Base-by-base conservation (phyloP, 2,888 invertebrate species). In the Odiellus spinosus region DNA sequence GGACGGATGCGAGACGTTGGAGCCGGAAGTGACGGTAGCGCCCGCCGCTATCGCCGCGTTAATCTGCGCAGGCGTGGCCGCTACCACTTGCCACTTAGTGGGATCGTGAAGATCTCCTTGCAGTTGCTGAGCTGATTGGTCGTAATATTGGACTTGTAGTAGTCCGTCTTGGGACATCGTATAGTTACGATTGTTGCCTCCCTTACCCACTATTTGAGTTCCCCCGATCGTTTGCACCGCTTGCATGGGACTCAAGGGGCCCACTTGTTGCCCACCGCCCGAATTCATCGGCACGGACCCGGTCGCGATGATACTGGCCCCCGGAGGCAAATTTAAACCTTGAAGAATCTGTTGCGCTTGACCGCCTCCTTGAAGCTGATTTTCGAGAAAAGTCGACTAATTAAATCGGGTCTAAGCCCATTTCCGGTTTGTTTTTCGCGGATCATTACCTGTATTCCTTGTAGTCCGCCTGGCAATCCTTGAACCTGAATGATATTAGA, bases 51-150 rank as follows among this genome's bases (percentile, higher is more conserved):
- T 26, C 5, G 26, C 26, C 26, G 26, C 26, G 26, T 26, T 26
- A 26, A 26, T 26, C 26, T 26, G 26, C 4, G 26, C 73, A 49
- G 81, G 54, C 10, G 53, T 42, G 8, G 57, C 49, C 3, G 53
- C 51, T 19, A 56, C 53, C 8, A 68, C 78, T 61, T 84, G 83
- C 86, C 86, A 86, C 64, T 85, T 85, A 54, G 76, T 77, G 0
- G 83, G 81, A 64, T 86, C 85, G 56, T 74, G 77, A 0, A 83
- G 80, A 59, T 86, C 85, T 60, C 83, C 80, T 59, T 84, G 83
- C 52, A 85, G 73, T 60, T 80, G 80, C 57, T 79, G 78, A 1
- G 61, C 64, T 61, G 47, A 2, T 26, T 4, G 8, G 26, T 26
- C 4, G 26, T 26, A 26, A n/a, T n/a, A n/a, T 26, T 26, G 26